A percentile compares a stretch with the other conserved stretches of the same genome.
Evolutionary conservation across 2,888 invertebrate genomes (phyloP).

Genomic region (Calameuta pallipes): DNA sequence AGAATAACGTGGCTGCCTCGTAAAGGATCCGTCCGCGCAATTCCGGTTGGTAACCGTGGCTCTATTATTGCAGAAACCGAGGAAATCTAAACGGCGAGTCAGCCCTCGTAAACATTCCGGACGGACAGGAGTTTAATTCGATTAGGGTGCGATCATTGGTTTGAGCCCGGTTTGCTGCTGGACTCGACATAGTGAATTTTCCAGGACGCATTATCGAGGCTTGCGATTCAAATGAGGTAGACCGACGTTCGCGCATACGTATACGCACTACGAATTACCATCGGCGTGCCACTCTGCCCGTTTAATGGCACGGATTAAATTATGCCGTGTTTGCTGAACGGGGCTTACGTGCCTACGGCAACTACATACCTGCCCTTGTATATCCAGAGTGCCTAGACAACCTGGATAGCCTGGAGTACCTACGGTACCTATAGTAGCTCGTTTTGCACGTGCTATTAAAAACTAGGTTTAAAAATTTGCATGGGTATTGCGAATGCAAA

Average conservation of each 20-base stretch:
- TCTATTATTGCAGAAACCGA: no score
- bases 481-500: no score
- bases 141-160: constrained; percentile 19
- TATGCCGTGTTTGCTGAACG: constrained; percentile 38
- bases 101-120: constrained; percentile 27
- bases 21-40: no score
- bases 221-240: constrained; percentile 7
- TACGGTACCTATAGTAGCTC: no score
- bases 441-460: no score
- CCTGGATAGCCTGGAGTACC: no score
- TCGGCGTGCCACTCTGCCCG: constrained; percentile 15
- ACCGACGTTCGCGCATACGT: constrained; percentile 1
- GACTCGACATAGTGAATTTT: background rate
- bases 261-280: background rate
- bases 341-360: constrained; percentile 3
- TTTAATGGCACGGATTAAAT: constrained; percentile 55
- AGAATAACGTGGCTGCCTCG: no score
- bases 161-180: constrained; percentile 16
- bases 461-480: no score
- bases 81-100: no score
- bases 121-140: constrained; percentile 29
- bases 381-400: no score
- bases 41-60: no score
- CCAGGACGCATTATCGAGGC: constrained; percentile 1
- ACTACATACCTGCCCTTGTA: background rate